A percentile compares a stretch with the other conserved stretches of the same genome.
phyloP scores from a whole-genome alignment of 2,797 vertebrate genomes.

The Fistularia commersonii region DNA sequence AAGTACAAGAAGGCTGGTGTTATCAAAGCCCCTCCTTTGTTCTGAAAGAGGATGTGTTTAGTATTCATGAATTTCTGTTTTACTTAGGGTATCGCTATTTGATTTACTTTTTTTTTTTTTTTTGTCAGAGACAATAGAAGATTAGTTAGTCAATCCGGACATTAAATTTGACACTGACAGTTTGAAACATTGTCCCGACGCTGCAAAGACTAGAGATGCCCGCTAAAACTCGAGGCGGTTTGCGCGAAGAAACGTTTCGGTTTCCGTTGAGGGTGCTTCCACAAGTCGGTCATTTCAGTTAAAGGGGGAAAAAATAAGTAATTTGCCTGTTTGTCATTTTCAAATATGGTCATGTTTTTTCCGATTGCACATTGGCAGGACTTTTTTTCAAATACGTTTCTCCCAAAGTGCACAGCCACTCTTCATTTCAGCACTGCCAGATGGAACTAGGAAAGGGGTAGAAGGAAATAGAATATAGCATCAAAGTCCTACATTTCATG shows the following conservation, averaged over 20 bases:
- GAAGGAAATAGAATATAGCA: slow-evolving; percentile 13
- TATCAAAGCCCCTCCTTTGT: slow-evolving; percentile 61
- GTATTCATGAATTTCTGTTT: slow-evolving; percentile 61
- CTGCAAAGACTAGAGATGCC: too few species aligned
- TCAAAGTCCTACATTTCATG: slow-evolving; percentile 10
- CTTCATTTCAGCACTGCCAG: slow-evolving; percentile 47
- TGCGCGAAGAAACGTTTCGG: not conserved
- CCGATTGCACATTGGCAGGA: slow-evolving; percentile 3
- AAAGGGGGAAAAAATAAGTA: slow-evolving; percentile 28
- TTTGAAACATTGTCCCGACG: slow-evolving; percentile 39
- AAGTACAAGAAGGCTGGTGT: slow-evolving; percentile 29
- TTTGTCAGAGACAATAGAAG: slow-evolving; percentile 57
- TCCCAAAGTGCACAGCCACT: slow-evolving; percentile 29
- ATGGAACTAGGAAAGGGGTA: slow-evolving; percentile 26
- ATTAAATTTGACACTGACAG: slow-evolving; percentile 46
- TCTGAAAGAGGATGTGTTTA: slow-evolving; percentile 40
- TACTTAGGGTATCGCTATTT: slow-evolving; percentile 50
- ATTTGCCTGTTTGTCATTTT: slow-evolving; percentile 43
- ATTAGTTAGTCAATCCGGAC: slow-evolving; percentile 61
- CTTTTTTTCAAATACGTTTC: not conserved
- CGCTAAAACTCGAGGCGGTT: slow-evolving; percentile 14
- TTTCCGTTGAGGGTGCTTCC: slow-evolving; percentile 16
- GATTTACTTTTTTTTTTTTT: slow-evolving; percentile 60
- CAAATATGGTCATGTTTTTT: slow-evolving; percentile 16
- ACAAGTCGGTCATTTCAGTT: slow-evolving; percentile 22